Evolutionary conservation across 2,888 invertebrate genomes (phyloP), one percentile per base, ranked within the genome.

Genomic region (Papilio elwesi): DNA sequence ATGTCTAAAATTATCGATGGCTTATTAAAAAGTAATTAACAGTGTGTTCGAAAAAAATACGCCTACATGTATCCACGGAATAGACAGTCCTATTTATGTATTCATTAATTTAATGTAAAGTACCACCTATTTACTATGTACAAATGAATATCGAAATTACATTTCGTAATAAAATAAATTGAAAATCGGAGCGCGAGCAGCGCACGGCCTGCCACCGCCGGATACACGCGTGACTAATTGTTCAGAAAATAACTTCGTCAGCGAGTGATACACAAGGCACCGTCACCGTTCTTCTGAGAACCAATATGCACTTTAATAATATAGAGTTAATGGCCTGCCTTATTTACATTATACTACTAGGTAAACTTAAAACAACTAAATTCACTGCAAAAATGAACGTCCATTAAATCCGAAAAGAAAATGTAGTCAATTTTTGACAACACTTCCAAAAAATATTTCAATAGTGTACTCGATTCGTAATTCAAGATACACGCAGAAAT

Each of bases 231-330:
- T 93, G 93, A 93, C 93, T 93, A 93, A 93, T 90, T 85, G 87
- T 84, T 89, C 93, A 93, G 92, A 93, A 93, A 93, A 93, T 93
- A 93, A 92, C 92, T 91, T 88, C 88, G 92, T 90, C 92, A 92
- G 90, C 86, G 83, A 81, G 87, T 91, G 92, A 92, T 90, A 91
- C 91, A 90, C 80, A 84, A 83, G 77, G 81, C 80, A 81, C 84
- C 86, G 91, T 91, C 92, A 91, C 87, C 88, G 87, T 86, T 83
- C 85, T 92, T 92, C 93, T 90, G 80, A 77, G 92, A 92, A 92
- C 81, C 88, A 82, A 90, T 87, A 87, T 81, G 83, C 83, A 83
- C 82, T 85, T 62, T 82, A 80, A 83, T 79, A 76, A 72, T 75
- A 76, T 71, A 69, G 69, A 52, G 51, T 49, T 51, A 49, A 70